Evolutionary conservation across 2,888 invertebrate genomes (phyloP).

Genomic region (Nephrocerus scutellatus): DNA sequence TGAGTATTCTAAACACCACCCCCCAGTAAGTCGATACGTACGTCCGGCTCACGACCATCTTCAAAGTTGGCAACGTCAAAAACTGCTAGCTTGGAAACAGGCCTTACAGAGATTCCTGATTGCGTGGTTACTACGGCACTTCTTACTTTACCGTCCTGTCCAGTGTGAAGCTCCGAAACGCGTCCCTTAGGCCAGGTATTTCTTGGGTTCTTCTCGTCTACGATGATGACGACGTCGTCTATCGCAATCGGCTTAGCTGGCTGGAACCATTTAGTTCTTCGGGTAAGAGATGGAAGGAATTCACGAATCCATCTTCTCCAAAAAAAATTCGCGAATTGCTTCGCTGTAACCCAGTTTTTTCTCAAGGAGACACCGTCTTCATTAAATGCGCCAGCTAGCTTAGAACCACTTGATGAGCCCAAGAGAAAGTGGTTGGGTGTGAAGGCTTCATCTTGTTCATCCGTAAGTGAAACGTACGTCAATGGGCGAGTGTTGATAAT

Average conservation of each 20-base stretch:
- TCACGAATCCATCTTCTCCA: slow-evolving; percentile 22
- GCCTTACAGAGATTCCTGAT: slow-evolving; percentile 9
- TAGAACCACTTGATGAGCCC: slow-evolving; percentile 19
- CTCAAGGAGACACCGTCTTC: slow-evolving; percentile 14
- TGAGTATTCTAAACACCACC: slow-evolving; percentile 14
- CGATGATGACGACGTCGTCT: slow-evolving; percentile 19
- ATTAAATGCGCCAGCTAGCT: slow-evolving; percentile 14
- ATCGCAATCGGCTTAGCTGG: slow-evolving; percentile 12
- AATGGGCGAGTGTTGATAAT: slow-evolving; percentile 24
- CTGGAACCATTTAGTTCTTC: slow-evolving; percentile 19
- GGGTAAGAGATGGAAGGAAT: slow-evolving; percentile 22
- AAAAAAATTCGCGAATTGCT: slow-evolving; percentile 19
- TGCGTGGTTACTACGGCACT: slow-evolving; percentile 10
- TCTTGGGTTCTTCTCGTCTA: slow-evolving; percentile 14
- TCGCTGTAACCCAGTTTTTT: slow-evolving; percentile 17
- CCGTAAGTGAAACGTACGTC: slow-evolving; percentile 11
- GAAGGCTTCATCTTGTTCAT: slow-evolving; percentile 21
- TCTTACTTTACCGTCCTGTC: slow-evolving; percentile 15
- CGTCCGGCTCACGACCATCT: slow-evolving; percentile 11
- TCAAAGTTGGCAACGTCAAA: slow-evolving; percentile 2
- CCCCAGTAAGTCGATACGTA: too few relatives aligned
- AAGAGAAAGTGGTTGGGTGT: slow-evolving; percentile 29
- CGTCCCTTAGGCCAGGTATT: slow-evolving; percentile 20
- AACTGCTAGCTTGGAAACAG: slow-evolving; percentile 11
- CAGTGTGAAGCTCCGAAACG: slow-evolving; percentile 6